Evolutionary conservation across 1,140 invertebrate genomes (phyloP), one percentile per base, ranked within the genome.

Genomic region (Ooceraea biroi): DNA sequence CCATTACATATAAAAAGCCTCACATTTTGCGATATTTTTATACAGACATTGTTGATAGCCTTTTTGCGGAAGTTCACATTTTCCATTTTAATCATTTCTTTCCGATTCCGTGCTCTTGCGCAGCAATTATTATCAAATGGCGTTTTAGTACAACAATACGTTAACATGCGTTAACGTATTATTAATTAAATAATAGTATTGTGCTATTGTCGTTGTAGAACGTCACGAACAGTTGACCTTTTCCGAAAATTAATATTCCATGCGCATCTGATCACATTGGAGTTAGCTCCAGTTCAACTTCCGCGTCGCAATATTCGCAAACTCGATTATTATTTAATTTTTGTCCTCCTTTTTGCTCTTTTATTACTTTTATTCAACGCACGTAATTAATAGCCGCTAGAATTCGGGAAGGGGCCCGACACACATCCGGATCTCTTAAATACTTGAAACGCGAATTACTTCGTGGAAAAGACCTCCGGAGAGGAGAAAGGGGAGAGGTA

Each of bases 401-500:
- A 63, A 55, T 77, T 66, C 4, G 60, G 10, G 14, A 66, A 52
- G 27, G 19, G 50, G 36, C 36, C 2, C 36, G 7, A 36, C 25
- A 27, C 30, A 27, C 30, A 48, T 69, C 10, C 46, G 48, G 69
- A 46, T 69, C 50, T 27, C 50, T 71, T 80, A 80, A 80, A 71
- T 46, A 17, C 36, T 80, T 80, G 19, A 57, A 58, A 36, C 36
- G 50, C 41, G 25, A 66, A 58, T 44, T 71, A 57, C 11, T 17
- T 11, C 17, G 8, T 17, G 30, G 30, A 68, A 36, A 68, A 69
- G 17, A 30, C 50, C 22, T 25, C 65, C 5, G 25, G 12, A 25
- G 36, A 36, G 69, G 44, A 69, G 30, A 36, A 2, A 36, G 36
- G 36, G 36, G 36, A 7, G 36, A 36, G 36, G 36, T 36, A 36